Evolutionary conservation across 2,797 vertebrate species (phyloP).

Genomic region (Huso huso): DNA sequence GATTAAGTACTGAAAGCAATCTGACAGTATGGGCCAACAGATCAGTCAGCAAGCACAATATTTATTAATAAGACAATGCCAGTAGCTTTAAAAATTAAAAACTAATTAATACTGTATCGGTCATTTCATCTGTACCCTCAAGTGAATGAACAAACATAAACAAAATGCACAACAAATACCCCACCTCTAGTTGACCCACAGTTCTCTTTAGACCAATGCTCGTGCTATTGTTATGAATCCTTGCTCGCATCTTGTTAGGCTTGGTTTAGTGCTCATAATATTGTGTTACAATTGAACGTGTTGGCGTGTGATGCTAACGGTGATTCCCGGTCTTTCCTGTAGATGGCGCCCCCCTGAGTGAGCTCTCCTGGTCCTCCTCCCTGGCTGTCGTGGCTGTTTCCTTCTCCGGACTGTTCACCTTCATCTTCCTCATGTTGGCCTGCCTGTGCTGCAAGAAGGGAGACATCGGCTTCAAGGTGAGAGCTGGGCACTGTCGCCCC

Average conservation of each 20-base stretch:
- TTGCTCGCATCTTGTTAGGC: too few species aligned
- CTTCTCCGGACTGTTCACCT: conserved; percentile 88
- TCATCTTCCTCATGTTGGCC: conserved; percentile 95
- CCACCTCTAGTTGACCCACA: too few species aligned
- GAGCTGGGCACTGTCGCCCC: conserved; percentile 31
- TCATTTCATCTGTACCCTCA: too few species aligned
- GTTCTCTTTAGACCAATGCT: too few species aligned
- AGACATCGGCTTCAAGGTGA: conserved; percentile 93
- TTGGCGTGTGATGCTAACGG: conserved; percentile 2
- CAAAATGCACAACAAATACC: too few species aligned
- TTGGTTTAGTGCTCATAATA: too few species aligned
- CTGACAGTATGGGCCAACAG: conserved; percentile 32
- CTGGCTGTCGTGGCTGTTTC: conserved; percentile 84
- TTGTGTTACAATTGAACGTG: neutral
- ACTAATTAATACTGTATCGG: too few species aligned
- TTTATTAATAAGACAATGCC: too few species aligned
- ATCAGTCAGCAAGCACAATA: conserved; percentile 17
- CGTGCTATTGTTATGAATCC: too few species aligned
- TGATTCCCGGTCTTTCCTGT: conserved; percentile 20
- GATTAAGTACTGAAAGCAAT: conserved; percentile 40
- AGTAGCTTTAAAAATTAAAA: too few species aligned
- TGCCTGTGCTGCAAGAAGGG: conserved; percentile 97
- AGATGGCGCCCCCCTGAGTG: conserved; percentile 81
- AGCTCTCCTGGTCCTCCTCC: conserved; percentile 91
- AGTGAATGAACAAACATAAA: neutral